Evolutionary conservation across 2,888 invertebrate genomes (phyloP), one percentile per base, ranked within the genome.

Genomic region (Oscheius sp.): DNA sequence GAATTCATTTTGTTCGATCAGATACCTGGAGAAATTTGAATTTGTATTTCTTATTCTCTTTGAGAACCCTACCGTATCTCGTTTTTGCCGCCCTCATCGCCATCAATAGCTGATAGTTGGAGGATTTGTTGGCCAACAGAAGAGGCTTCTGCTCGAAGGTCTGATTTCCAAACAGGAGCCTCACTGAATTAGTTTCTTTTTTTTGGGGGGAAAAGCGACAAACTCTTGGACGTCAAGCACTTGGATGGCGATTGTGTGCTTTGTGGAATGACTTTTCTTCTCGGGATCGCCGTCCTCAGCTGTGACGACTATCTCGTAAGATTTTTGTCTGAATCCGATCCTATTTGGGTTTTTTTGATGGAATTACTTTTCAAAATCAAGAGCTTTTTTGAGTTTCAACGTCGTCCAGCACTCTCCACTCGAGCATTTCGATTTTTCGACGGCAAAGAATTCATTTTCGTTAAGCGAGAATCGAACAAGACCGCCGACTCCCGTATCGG

Each of bases 401-500:
- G 63, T 61, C 2, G 73, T 78, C 46, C 74, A 74, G 50, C 78
- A 78, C 27, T 71, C 70, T 20, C 72, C 74, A 48, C 66, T 69
- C 15, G 34, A 23, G 34, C 78, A 78, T 45, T 72, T 74, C 33
- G 72, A 53, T 37, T 74, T 74, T 23, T 72, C 75, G 15, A 78
- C 17, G 8, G 65, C n/a, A 55, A 77, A 77, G 55, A 37, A 12
- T 0, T 71, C 72, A 29, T 50, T 37, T 17, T 67, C 68, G 29
- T 73, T 73, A 10, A 79, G 34, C 2, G 75, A 78, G 55, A 79
- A 82, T 45, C 73, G 57, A 23, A 74, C 76, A 45, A 82, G 71
- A 4, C 82, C 82, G 3, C 79, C 79, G 50, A 82, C 73, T 2
- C 82, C 82, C 4, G 79, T 79, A 69, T 82, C 82, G 10, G 76